A percentile compares a stretch with the other conserved stretches of the same genome.
Evolutionary conservation across 2,888 invertebrate species (phyloP).

Genomic region (Coremacera marginata): DNA sequence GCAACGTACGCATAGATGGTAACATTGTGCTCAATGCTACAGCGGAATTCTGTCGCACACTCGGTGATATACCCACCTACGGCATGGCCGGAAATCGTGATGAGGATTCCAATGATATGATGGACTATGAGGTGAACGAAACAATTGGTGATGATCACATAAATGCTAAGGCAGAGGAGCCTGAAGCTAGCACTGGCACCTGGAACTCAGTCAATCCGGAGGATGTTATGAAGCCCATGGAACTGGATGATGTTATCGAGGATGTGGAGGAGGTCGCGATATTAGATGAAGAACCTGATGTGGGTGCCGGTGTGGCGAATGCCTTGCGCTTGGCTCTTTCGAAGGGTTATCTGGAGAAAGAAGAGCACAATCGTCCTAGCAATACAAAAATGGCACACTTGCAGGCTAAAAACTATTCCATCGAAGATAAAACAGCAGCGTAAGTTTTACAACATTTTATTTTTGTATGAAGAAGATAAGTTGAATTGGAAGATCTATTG

Average conservation of each 20-base stretch:
- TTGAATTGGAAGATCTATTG: too few species aligned
- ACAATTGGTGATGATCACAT: constrained; percentile 62
- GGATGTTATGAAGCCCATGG: constrained; percentile 68
- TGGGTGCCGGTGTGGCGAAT: constrained; percentile 91
- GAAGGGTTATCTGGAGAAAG: constrained; percentile 93
- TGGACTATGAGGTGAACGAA: constrained; percentile 68
- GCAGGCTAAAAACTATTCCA: constrained; percentile 84
- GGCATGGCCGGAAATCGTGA: constrained; percentile 92
- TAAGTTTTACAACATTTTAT: constrained; percentile 58
- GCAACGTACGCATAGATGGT: constrained; percentile 64
- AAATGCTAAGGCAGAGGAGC: constrained; percentile 66
- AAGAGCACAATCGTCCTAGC: constrained; percentile 79
- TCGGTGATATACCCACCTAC: constrained; percentile 96
- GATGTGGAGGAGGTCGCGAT: constrained; percentile 68
- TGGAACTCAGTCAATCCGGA: constrained; percentile 86
- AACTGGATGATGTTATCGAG: constrained; percentile 70
- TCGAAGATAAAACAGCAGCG: constrained; percentile 82
- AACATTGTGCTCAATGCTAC: constrained; percentile 91
- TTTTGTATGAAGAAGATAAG: too few species aligned
- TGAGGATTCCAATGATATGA: constrained; percentile 78
- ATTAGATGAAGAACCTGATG: constrained; percentile 92
- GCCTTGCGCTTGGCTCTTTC: constrained; percentile 91
- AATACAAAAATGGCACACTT: constrained; percentile 81
- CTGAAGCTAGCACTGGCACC: constrained; percentile 75
- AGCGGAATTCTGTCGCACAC: constrained; percentile 95